Evolutionary conservation across 2,113 vertebrate species (phyloP).

Genomic region (Gymnarchus niloticus): DNA sequence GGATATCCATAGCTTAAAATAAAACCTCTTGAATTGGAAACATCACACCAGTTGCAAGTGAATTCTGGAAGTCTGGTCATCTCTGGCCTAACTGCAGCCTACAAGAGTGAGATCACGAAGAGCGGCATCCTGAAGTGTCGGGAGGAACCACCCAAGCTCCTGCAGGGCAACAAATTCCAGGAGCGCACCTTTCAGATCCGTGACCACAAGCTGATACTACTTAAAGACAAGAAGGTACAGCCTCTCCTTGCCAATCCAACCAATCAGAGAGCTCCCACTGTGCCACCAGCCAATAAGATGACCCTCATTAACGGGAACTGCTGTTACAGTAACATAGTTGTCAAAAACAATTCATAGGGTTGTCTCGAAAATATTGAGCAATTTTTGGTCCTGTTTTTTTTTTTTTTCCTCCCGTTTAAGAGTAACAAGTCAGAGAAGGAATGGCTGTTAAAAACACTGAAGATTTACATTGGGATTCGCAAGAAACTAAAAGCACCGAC

Average conservation of each 20-base stretch:
- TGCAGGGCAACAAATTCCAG: conserved; percentile 84
- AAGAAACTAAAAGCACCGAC: conserved; percentile 88
- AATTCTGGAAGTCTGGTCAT: background rate
- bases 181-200: conserved; percentile 86
- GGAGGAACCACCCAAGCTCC: conserved; percentile 82
- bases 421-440: conserved; percentile 85
- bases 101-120: conserved; percentile 77
- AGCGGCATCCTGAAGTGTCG: conserved; percentile 82
- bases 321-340: background rate
- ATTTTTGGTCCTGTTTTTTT: background rate
- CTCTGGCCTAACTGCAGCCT: conserved; percentile 53
- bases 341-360: background rate
- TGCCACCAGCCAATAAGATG: background rate
- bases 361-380: background rate
- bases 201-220: conserved; percentile 75
- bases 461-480: conserved; percentile 87
- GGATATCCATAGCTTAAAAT: background rate
- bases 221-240: conserved; percentile 89
- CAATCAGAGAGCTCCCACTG: background rate
- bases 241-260: background rate
- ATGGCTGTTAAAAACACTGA: conserved; percentile 81
- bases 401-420: conserved; percentile 50
- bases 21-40: background rate
- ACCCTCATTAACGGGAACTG: background rate
- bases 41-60: background rate